phyloP scores from a whole-genome alignment of 2,113 vertebrate species.

The Cryptoleucopteryx plumbea region DNA sequence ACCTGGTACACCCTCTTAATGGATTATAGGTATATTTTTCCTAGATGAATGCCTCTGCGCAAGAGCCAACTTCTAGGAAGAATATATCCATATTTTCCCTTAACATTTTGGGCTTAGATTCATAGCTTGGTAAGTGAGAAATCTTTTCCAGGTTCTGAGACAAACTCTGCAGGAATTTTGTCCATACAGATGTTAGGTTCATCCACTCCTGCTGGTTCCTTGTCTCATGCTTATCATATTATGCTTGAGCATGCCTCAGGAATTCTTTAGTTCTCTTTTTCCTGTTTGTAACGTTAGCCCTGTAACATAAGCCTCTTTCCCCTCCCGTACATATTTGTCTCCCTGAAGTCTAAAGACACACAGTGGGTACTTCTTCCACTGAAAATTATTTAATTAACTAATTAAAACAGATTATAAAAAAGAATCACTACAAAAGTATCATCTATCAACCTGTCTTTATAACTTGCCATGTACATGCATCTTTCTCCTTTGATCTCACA shows the following conservation, averaged over 20 bases:
- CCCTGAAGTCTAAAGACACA: not conserved
- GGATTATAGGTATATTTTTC: not conserved
- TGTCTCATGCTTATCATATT: not conserved
- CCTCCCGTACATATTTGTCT: not conserved
- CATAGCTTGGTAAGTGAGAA: not conserved
- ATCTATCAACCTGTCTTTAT: not conserved
- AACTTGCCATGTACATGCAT: not conserved
- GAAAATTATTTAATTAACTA: not conserved
- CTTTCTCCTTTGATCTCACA: not conserved
- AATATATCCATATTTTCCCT: not conserved
- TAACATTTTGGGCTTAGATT: not conserved
- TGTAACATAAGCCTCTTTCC: not conserved
- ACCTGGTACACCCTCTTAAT: not conserved
- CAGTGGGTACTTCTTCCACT: not conserved
- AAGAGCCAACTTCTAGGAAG: not conserved
- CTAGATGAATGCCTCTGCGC: not conserved
- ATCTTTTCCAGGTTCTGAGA: not conserved
- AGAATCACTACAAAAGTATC: not conserved
- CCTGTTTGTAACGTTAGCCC: not conserved
- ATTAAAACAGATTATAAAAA: not conserved
- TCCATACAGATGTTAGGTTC: not conserved
- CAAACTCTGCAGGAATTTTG: not conserved
- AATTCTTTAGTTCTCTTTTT: not conserved
- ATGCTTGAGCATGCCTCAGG: not conserved
- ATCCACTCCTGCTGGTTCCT: not conserved